Conservation (phyloP, 2,113 vertebrate genomes). For the Hiodon alosoides region DNA sequence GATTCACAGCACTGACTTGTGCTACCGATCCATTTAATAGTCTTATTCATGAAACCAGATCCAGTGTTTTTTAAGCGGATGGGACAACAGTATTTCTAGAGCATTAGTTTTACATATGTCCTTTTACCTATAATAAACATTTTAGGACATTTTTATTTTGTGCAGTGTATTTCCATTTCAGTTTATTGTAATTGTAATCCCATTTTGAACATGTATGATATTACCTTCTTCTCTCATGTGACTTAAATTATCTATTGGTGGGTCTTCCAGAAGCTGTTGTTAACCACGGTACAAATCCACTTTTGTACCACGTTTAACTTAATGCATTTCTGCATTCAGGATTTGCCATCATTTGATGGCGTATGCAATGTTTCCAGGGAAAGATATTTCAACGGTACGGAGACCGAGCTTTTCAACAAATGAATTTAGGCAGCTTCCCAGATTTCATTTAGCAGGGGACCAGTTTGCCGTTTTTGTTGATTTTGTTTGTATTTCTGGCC, state of each 20-base stretch:
- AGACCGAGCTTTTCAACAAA: background rate
- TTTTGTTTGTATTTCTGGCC: conserved; percentile 13
- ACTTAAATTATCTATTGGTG: background rate
- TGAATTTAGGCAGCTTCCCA: conserved; percentile 8
- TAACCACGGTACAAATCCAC: background rate
- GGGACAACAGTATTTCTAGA: no score
- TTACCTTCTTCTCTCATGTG: background rate
- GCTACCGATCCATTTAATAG: no score
- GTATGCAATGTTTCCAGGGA: background rate
- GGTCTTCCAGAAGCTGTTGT: background rate
- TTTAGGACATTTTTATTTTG: no score
- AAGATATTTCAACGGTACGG: background rate
- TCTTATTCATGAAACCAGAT: no score
- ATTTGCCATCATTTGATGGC: background rate
- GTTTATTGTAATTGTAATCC: background rate
- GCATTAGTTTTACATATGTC: no score
- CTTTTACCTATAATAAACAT: no score
- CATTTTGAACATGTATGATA: background rate
- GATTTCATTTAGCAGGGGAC: background rate
- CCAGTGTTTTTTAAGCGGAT: no score
- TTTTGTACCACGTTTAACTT: background rate
- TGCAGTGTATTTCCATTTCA: no score
- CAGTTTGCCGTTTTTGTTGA: conserved; percentile 8
- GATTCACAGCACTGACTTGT: no score
- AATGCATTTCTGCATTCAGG: background rate